A percentile compares a stretch with the other conserved stretches of the same genome.
Evolutionary conservation across 92 coral and sea anemone genomes (phyloP).

Genomic region (Paramuricea clavata): DNA sequence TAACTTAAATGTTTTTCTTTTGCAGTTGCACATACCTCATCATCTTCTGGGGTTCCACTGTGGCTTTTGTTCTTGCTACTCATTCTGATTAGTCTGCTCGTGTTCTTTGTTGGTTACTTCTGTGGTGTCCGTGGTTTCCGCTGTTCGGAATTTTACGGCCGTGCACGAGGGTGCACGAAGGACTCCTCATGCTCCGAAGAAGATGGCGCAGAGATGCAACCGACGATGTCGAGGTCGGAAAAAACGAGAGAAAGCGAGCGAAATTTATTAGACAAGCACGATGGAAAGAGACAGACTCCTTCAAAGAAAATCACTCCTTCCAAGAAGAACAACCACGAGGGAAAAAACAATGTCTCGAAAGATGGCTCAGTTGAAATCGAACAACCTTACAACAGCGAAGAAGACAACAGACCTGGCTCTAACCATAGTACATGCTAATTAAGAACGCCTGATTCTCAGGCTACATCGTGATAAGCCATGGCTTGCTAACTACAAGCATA

Average conservation of each 20-base stretch:
- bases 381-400: background rate
- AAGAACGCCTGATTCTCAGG: background rate
- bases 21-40: background rate
- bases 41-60: conserved; percentile 30
- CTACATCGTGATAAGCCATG: no score
- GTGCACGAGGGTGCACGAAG: background rate
- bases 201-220: background rate
- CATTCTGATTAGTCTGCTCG: background rate
- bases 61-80: background rate
- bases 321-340: background rate
- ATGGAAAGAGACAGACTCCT: conserved; percentile 4
- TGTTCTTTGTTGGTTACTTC: background rate
- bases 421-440: background rate
- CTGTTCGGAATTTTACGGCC: background rate
- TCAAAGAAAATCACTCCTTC: background rate
- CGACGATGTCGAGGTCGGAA: conserved; percentile 1
- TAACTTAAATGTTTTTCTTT: no score
- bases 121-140: background rate
- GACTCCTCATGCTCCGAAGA: conserved; percentile 3
- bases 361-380: conserved; percentile 11
- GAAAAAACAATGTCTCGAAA: background rate
- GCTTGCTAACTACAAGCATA: background rate
- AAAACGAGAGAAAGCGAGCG: conserved; percentile 19
- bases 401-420: background rate
- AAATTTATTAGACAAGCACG: background rate